Base-by-base conservation (phyloP, 2,888 invertebrate genomes). In the Dorcus hopei region DNA sequence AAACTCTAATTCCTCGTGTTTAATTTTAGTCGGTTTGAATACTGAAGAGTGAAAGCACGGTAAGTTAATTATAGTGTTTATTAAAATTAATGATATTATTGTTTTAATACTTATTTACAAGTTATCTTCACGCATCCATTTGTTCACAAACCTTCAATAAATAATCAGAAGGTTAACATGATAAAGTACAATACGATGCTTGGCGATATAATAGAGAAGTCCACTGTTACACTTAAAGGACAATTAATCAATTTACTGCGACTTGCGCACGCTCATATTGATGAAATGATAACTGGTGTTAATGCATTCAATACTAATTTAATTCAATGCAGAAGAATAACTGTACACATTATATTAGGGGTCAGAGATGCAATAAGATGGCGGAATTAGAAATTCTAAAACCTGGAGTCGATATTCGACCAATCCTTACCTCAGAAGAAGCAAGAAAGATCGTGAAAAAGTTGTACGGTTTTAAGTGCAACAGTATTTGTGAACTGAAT, bases 401-500 rank as follows among this genome's bases (percentile, higher is more conserved):
- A 64, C 85, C 87, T 0, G 87, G 85, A 0, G 77, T 81, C 63
- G 75, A 78, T 8, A 87, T 87, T 64, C 80, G 81, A 11, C 87
- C 89, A 0, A 70, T 76, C 26, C 78, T 88, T 38, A 80, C 81
- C 64, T 72, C 80, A 5, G 81, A 85, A 0, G 76, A 75, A 0
- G 85, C 85, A 0, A 79, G 80, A 54, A 75, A 81, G 1, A 73
- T 90, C 1, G 80, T 83, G 0, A 78, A 82, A 57, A 75, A 82
- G 3, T 77, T 87, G 1, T 92, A 88, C 72, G 88, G 87, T 1
- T 78, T 90, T 26, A 79, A 81, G 1, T 85, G 85, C 2, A 72
- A 75, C 1, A 80, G 80, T 39, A 79, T 90, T 19, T 77, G 73
- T 0, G 86, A 88, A 69, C 78, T 92, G 4, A 85, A 88, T 62